Base-by-base conservation (phyloP, 2,113 vertebrate species). In the Otolemur garnettii region DNA sequence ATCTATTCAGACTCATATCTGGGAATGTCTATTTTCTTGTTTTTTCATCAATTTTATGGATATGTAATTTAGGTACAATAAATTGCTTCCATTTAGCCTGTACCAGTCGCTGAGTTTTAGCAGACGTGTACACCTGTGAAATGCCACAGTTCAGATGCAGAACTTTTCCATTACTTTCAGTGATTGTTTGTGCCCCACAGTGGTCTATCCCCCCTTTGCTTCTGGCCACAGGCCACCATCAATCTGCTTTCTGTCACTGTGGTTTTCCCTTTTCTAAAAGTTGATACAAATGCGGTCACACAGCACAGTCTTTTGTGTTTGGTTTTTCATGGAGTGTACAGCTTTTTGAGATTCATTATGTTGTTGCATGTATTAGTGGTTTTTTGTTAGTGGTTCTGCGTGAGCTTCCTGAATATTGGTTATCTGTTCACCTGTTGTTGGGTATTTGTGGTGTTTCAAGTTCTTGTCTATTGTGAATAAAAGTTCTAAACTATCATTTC, bases 31-130 rank as follows among this genome's bases (percentile, higher is more conserved):
- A 62, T 91, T 71, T 79, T 24, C 38, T 81, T 72, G 35, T 33
- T 72, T 92, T 93, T 81, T 42, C 53, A 69, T 93, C 30, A 64
- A 2, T 71, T 90, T 86, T 79, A 59, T 77, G 74, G 57, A 85
- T 57, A 15, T 21, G 2, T 83, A 60, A 57, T 86, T 57, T 78
- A 83, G 38, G n/a, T 74, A 33, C 15, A 83, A 28, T 85, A 75
- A 72, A 83, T 62, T 50, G 74, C 42, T 53, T 50, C 22, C 71
- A 33, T 53, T 75, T 69, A 71, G 15, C 24, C 53, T 53, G 26
- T 83, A 26, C 42, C 28, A 0, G 42, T 81, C 10, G 19, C 1
- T 69, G 50, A 84, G 55, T 72, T 60, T 87, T 74, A 78, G 17
- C 66, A 64, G 24, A 19, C n/a, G 24, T 38, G 4, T 59, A n/a